These are phyloP conservation scores for Leptothorax acervorum DNA, from an alignment of 2,888 invertebrate genomes.

Conservation along the genomic window DNA sequence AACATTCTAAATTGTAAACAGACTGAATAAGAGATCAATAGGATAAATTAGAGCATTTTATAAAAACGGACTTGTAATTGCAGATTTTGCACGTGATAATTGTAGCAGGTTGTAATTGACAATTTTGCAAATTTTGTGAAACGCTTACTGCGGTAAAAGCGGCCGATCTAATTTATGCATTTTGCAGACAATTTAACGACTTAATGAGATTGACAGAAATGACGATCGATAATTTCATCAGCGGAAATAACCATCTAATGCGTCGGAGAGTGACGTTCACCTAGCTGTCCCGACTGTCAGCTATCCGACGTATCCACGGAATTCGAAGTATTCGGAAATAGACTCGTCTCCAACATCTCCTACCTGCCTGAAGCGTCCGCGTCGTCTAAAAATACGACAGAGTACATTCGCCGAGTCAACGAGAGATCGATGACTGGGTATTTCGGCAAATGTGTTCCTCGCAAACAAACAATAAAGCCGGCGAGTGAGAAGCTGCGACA, in stretches of 20 bases:
- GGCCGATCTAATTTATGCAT: slow-evolving; percentile 23
- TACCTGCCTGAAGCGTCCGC: slow-evolving; percentile 64
- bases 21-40: not conserved
- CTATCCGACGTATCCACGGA: slow-evolving; percentile 58
- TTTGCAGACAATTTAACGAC: slow-evolving; percentile 29
- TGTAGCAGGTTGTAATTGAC: not conserved
- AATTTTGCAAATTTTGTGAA: slow-evolving; percentile 15
- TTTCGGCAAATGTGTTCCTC: slow-evolving; percentile 42
- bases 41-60: not conserved
- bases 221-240: slow-evolving; percentile 51
- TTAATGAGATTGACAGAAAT: slow-evolving; percentile 45
- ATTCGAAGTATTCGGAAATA: slow-evolving; percentile 65
- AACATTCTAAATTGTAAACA: not conserved
- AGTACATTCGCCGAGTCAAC: slow-evolving; percentile 24
- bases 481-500: not conserved
- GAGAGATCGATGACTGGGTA: slow-evolving; percentile 66
- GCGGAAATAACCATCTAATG: slow-evolving; percentile 68
- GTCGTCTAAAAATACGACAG: slow-evolving; percentile 70
- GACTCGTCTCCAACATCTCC: slow-evolving; percentile 67
- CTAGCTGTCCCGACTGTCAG: slow-evolving; percentile 62
- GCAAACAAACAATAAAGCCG: not conserved
- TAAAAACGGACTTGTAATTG: not conserved
- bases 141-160: not conserved
- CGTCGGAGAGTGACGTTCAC: slow-evolving; percentile 51
- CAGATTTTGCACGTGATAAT: not conserved